These are phyloP conservation scores for Atherinosoma microstoma DNA, from an alignment of 2,797 vertebrate genomes.

Conservation along the genomic window DNA sequence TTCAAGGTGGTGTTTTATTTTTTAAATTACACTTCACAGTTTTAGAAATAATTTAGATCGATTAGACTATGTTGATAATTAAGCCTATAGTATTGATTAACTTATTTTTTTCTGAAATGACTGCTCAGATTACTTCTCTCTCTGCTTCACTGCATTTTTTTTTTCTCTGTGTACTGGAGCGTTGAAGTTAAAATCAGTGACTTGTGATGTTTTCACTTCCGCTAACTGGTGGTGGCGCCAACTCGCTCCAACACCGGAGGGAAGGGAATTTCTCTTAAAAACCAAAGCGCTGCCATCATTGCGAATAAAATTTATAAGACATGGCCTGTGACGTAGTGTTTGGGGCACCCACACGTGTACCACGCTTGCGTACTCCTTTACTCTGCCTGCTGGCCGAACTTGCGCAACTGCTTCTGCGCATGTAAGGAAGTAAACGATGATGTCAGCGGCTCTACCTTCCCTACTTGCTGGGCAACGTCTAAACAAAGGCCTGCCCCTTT, in stretches of 20 bases:
- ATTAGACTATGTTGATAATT: too few species aligned
- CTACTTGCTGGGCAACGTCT: conserved; percentile 30
- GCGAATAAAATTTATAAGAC: neutral
- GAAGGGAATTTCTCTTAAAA: conserved; percentile 25
- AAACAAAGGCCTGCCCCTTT: conserved; percentile 79
- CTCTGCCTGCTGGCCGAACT: rapidly evolving
- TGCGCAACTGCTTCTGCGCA: neutral
- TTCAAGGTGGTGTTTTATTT: too few species aligned
- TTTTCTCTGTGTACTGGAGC: neutral
- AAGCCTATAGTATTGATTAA: too few species aligned
- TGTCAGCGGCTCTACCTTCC: neutral
- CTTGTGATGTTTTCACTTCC: neutral
- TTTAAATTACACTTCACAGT: too few species aligned
- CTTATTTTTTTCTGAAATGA: too few species aligned
- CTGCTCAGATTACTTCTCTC: neutral
- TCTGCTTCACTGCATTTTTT: neutral
- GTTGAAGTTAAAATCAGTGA: neutral
- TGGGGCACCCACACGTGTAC: rapidly evolving
- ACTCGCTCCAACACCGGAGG: conserved; percentile 4
- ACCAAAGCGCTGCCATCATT: neutral
- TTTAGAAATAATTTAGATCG: too few species aligned
- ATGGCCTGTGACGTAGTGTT: rapidly evolving
- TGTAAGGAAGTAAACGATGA: neutral
- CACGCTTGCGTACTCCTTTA: conserved; percentile 33
- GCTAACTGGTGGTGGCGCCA: conserved; percentile 53